Evolutionary conservation across 2,888 invertebrate species (phyloP), one percentile per base, ranked within the genome.

Genomic region (Drosophila putrida): DNA sequence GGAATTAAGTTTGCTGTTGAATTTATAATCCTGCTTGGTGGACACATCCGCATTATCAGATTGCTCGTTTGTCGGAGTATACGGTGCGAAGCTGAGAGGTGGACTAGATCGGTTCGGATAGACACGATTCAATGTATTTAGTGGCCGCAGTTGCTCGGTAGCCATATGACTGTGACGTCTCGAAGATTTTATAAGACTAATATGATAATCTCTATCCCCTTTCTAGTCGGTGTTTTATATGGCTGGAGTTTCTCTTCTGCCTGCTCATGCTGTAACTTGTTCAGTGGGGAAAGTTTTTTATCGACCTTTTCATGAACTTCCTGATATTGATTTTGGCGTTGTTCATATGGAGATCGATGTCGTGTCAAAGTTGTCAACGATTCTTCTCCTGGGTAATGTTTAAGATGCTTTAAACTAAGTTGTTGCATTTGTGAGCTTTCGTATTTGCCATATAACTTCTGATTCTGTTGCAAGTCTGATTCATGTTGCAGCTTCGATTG

Each of bases 181-280:
- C 4, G 43, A 6, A 9, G 31, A 8, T 5, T 47, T 33, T 6
- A 47, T 10, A 0, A 11, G 49, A 20, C 20, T 33, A 6, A 6
- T 20, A 20, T 11, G 31, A 20, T 25, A 9, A 9, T 49, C 6
- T 0, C 20, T 15, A n/a, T 28, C n/a, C n/a, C 8, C 28, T 0
- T 0, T 33, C 20, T 3, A 0, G n/a, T 33, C 31, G n/a, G 11
- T 10, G 27, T 15, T 2, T 25, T 28, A 0, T 20, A 20, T 4
- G 53, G 6, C 0, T 4, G 10, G 0, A 53, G 27, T 4, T 55
- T 47, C 15, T 4, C 1, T 0, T 63, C 8, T 0, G 63, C 63
- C n/a, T 36, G 20, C 25, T 49, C n/a, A 13, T 39, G 53, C 4
- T 71, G 63, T 2, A 44, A n/a, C 33, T 71, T 38, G n/a, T n/a